A percentile compares a stretch with the other conserved stretches of the same genome.
Evolutionary conservation across 35 echinoderm and acorn worm genomes (phyloP).

Genomic region (Hemicentrotus pulcherrimus): DNA sequence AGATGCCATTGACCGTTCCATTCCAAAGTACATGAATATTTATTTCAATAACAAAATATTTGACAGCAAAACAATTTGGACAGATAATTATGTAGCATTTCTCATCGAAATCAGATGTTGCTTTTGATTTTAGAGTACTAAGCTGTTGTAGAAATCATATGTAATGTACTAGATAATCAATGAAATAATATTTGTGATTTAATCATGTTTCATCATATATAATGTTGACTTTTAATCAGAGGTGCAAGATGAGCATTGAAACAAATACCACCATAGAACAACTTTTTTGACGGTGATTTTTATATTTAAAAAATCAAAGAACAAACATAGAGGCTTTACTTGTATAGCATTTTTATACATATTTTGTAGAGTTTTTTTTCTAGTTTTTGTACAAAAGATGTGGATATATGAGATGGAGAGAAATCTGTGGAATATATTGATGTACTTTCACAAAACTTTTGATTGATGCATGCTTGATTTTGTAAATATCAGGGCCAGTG

Average conservation of each 20-base stretch:
- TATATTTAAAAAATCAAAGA: not conserved
- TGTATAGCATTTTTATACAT: slow-evolving; percentile 3
- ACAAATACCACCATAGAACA: not conserved
- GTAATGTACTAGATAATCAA: not conserved
- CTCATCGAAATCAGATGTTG: no score
- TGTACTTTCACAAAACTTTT: not conserved
- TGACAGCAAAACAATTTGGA: no score
- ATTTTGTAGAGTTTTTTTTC: not conserved
- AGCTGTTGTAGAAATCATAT: not conserved
- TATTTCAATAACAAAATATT: no score
- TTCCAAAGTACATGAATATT: not conserved
- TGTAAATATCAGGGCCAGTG: not conserved
- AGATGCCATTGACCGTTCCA: not conserved
- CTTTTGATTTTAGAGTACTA: not conserved
- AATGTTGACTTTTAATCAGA: not conserved
- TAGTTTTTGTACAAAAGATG: not conserved
- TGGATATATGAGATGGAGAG: not conserved
- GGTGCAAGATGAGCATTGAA: not conserved
- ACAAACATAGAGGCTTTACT: not conserved
- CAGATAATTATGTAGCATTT: no score
- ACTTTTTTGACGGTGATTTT: not conserved
- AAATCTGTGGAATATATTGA: not conserved
- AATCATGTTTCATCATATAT: not conserved
- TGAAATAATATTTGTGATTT: not conserved
- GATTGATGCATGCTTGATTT: not conserved